Evolutionary conservation across 2,888 invertebrate species (phyloP), one percentile per base, ranked within the genome.

Genomic region (Glyphotaelius pellucidus): DNA sequence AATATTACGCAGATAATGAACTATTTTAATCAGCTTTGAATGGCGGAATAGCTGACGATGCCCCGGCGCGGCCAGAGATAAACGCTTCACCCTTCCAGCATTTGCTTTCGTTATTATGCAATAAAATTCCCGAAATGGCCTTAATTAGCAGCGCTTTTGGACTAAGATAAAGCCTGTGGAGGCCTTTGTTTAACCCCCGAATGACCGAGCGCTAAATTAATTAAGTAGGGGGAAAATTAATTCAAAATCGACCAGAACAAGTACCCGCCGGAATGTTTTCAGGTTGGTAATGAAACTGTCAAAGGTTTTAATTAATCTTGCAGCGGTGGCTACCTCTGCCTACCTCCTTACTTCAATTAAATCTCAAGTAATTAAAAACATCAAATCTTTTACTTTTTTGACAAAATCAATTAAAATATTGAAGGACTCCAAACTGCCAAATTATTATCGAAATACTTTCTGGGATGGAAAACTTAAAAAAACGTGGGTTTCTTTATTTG

Each of bases 51-150:
- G 38, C 88, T 67, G 67, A 35, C 80, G 79, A 35, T 79, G 79
- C 25, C 80, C 88, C 88, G n/a, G 32, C 79, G 35, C 25, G 12
- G 88, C 67, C 25, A 38, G 92, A 67, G 89, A 91, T 92, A 91
- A 93, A 92, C 92, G 91, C 90, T 92, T 91, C 91, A 91, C 90
- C 92, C 92, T 91, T 84, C 80, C 87, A 84, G 90, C 92, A 88
- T 92, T 93, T 91, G 92, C 93, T 92, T 92, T 91, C 92, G 91
- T 93, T 93, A 93, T 92, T 93, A 92, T 91, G 93, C 92, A 92
- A 92, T 93, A 93, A 93, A 93, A 91, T 90, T 92, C 91, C 89
- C 85, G 91, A 91, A 93, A 93, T 91, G 91, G 92, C 92, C 91
- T 91, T 92, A 93, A 93, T 93, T 93, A 90, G 92, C 80, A 89